These are phyloP conservation scores for Willisornis vidua DNA, from an alignment of 2,113 vertebrate genomes.

Conservation along the genomic window DNA sequence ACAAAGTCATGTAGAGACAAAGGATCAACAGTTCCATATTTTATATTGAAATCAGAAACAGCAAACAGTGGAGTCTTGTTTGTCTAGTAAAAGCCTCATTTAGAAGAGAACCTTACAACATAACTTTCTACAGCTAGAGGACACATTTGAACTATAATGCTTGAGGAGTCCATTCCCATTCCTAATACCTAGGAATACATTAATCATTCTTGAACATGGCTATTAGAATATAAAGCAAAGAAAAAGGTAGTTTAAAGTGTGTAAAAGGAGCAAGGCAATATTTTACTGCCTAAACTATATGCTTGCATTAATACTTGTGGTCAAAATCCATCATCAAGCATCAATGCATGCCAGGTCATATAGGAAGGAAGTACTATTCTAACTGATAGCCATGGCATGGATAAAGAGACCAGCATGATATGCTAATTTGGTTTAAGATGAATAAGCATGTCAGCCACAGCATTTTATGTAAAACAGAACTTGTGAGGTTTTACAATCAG, in stretches of 20 bases:
- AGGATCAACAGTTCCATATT: not conserved
- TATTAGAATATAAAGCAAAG: conserved; percentile 26
- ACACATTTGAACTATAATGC: not conserved
- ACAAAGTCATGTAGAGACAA: not conserved
- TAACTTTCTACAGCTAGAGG: not conserved
- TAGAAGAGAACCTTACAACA: not conserved
- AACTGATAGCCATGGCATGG: conserved; percentile 28
- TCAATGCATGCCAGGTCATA: not conserved
- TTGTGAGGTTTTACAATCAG: conserved; percentile 58
- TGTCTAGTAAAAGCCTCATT: not conserved
- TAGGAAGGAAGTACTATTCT: not conserved
- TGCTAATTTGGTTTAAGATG: conserved; percentile 60
- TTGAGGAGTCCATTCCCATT: not conserved
- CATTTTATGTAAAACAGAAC: conserved; percentile 55
- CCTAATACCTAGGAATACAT: not conserved
- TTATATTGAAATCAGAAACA: not conserved
- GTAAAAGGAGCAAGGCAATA: conserved; percentile 12
- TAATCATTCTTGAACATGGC: conserved; percentile 13
- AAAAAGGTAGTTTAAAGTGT: not conserved
- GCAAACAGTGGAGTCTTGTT: not conserved
- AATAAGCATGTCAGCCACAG: conserved; percentile 27
- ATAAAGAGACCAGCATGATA: conserved; percentile 56
- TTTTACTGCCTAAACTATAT: conserved; percentile 17
- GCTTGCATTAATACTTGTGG: conserved; percentile 26
- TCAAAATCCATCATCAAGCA: not conserved